Evolutionary conservation across 2,113 vertebrate species (phyloP).

Genomic region (Naja naja): DNA sequence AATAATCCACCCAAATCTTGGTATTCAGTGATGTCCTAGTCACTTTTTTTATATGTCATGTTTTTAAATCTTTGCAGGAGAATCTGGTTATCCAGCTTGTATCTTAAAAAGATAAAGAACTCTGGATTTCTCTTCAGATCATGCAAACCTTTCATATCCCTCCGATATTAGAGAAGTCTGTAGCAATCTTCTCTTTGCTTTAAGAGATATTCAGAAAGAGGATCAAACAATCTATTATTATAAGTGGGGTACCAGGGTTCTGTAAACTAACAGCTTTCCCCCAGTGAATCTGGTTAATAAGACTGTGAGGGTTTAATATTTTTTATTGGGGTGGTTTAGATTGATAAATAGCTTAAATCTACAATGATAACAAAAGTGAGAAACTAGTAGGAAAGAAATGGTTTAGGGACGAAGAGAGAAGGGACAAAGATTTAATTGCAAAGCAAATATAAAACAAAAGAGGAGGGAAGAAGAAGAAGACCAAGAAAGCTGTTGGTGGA

Average conservation of each 20-base stretch:
- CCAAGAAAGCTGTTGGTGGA: background rate
- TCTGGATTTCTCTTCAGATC: background rate
- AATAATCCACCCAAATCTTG: background rate
- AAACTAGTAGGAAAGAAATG: background rate
- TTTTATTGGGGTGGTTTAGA: background rate
- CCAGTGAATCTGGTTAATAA: background rate
- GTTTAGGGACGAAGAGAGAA: background rate
- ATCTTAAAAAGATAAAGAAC: background rate
- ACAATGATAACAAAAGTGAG: background rate
- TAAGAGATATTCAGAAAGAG: background rate
- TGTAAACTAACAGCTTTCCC: background rate
- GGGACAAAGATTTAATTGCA: background rate
- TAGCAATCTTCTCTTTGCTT: background rate
- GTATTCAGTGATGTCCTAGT: background rate
- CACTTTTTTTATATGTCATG: background rate
- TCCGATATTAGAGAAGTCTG: background rate
- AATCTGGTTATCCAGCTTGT: background rate
- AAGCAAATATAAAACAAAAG: background rate
- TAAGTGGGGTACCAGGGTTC: background rate
- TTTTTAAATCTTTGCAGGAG: background rate
- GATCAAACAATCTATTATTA: background rate
- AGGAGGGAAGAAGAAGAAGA: background rate
- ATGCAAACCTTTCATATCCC: background rate
- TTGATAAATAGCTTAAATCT: background rate
- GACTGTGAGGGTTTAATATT: background rate